Conservation (phyloP, 2,888 invertebrate genomes). For the Chironomus riparius region DNA sequence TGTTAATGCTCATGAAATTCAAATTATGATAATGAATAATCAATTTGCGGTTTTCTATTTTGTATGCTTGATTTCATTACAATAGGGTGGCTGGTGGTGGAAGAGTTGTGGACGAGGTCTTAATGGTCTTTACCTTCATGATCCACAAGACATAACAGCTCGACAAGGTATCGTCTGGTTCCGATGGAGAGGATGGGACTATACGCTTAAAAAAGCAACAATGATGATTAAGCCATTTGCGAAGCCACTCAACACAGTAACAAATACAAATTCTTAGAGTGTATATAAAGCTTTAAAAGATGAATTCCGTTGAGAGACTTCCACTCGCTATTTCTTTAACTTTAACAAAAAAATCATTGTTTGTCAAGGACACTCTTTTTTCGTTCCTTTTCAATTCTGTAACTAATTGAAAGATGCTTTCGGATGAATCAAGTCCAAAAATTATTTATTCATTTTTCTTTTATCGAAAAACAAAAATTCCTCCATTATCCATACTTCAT, state of each 20-base stretch:
- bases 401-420: not conserved
- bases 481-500: slow-evolving; percentile 6
- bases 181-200: slow-evolving; percentile 93
- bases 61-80: not conserved
- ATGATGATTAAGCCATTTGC: slow-evolving; percentile 79
- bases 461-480: not conserved
- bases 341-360: not conserved
- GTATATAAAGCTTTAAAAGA: not conserved
- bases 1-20: not conserved
- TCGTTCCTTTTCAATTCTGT: not conserved
- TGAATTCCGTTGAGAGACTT: too few relatives aligned
- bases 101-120: slow-evolving; percentile 84
- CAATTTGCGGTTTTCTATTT: not conserved
- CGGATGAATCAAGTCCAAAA: not conserved
- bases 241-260: slow-evolving; percentile 16
- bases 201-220: slow-evolving; percentile 76
- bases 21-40: not conserved
- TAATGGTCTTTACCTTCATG: slow-evolving; percentile 80
- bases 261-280: slow-evolving; percentile 1
- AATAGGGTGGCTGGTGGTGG: slow-evolving; percentile 87
- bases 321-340: not conserved
- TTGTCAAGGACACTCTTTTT: not conserved
- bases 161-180: slow-evolving; percentile 92
- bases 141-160: slow-evolving; percentile 82
- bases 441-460: slow-evolving; percentile 10